Evolutionary conservation across 1,140 invertebrate genomes (phyloP).

Genomic region (Drosophila trapezifrons): DNA sequence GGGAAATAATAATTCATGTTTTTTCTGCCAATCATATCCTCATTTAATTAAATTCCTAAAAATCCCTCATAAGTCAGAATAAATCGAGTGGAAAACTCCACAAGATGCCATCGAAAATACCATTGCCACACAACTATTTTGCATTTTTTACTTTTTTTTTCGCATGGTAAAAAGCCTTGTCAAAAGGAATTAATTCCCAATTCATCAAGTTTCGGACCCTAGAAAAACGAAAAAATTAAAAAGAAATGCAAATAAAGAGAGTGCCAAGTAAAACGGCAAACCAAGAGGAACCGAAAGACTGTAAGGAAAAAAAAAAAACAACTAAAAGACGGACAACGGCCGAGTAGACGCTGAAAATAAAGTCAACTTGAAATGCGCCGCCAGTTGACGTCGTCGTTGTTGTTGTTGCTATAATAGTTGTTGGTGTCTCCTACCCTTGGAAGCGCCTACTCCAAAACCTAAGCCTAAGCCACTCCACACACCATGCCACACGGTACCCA

Average conservation of each 20-base stretch:
- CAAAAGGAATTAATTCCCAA: conserved; percentile 77
- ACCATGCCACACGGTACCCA: conserved; percentile 11
- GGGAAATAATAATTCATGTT: too few species aligned
- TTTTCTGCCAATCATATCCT: too few species aligned
- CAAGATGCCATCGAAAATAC: conserved; percentile 2
- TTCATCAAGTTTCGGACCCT: conserved; percentile 76
- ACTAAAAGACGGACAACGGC: conserved; percentile 36
- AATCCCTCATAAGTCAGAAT: neutral
- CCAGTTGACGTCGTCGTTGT: conserved; percentile 51
- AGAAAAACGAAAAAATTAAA: conserved; percentile 11
- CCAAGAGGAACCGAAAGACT: conserved; percentile 36
- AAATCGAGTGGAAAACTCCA: conserved; percentile 14
- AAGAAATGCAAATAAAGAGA: conserved; percentile 51
- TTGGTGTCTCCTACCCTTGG: conserved; percentile 72
- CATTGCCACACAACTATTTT: conserved; percentile 3
- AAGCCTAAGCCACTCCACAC: conserved; percentile 71
- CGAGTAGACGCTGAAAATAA: conserved; percentile 68
- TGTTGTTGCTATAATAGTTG: conserved; percentile 18
- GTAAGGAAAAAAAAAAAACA: conserved; percentile 1
- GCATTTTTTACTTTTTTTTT: conserved; percentile 1
- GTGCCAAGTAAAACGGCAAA: conserved; percentile 48
- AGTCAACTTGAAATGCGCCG: conserved; percentile 81
- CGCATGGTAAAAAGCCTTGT: conserved; percentile 36
- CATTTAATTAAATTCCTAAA: neutral
- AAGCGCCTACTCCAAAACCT: conserved; percentile 75